Evolutionary conservation across 2,888 invertebrate species (phyloP).

Genomic region (Tachina grossa): DNA sequence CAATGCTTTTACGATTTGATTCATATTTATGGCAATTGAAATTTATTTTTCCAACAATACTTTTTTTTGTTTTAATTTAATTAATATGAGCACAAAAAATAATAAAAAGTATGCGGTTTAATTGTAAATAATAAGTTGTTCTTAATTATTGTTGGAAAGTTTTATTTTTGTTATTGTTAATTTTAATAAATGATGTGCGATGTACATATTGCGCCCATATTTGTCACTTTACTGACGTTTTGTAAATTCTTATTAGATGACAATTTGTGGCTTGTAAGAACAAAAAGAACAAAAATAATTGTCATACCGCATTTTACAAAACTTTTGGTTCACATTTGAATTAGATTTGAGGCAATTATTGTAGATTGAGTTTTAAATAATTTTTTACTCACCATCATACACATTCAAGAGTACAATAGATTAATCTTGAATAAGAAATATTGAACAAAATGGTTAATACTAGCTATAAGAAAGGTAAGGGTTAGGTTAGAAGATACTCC

Average conservation of each 20-base stretch:
- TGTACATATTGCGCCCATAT: constrained; percentile 5
- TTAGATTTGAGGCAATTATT: too few species aligned
- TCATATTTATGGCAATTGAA: constrained; percentile 65
- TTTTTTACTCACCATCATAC: too few species aligned
- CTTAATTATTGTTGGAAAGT: constrained; percentile 3
- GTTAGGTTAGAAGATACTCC: too few species aligned
- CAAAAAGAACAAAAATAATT: too few species aligned
- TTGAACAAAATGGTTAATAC: too few species aligned
- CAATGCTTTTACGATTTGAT: constrained; percentile 65
- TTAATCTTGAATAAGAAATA: too few species aligned
- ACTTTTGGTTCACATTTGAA: too few species aligned
- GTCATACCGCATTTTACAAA: too few species aligned
- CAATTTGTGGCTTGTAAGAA: too few species aligned
- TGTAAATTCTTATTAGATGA: not conserved
- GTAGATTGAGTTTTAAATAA: too few species aligned
- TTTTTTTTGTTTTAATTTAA: constrained; percentile 47
- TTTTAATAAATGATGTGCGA: not conserved
- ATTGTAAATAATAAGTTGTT: constrained; percentile 21
- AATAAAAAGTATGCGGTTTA: constrained; percentile 2
- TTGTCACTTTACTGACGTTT: constrained; percentile 10
- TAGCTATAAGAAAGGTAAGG: too few species aligned
- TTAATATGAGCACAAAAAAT: constrained; percentile 22
- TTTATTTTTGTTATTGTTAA: not conserved
- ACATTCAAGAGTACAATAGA: too few species aligned
- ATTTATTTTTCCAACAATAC: constrained; percentile 46